These are phyloP conservation scores for Halocynthia aurantium DNA, from an alignment of 23 tunicate species.

Conservation along the genomic window DNA sequence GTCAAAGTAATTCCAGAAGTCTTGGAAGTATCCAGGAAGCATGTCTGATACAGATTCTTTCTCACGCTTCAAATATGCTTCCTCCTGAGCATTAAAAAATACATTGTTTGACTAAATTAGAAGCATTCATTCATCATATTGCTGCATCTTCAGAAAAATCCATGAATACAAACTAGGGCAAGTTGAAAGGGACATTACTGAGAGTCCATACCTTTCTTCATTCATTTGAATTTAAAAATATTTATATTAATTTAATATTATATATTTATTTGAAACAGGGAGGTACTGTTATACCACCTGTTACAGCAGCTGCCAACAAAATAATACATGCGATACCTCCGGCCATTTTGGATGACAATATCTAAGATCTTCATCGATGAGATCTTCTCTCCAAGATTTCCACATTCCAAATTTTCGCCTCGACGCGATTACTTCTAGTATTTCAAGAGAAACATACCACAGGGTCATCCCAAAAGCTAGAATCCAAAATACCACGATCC, in stretches of 20 bases:
- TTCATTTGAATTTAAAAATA: no score
- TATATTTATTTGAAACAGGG: no score
- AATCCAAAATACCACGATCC: conserved; percentile 55
- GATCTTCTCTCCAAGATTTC: conserved; percentile 77
- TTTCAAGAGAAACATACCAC: conserved; percentile 50
- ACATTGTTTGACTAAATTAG: not conserved
- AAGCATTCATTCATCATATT: no score
- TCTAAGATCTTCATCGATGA: conserved; percentile 47
- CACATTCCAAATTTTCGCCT: conserved; percentile 45
- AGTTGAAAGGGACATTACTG: no score
- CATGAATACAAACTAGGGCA: no score
- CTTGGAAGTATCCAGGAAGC: conserved; percentile 67
- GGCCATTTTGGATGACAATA: conserved; percentile 95
- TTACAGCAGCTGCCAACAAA: no score
- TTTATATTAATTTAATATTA: no score
- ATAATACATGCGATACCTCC: conserved; percentile 24
- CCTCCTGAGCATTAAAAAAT: conserved; percentile 42
- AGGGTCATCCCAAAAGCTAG: conserved; percentile 38
- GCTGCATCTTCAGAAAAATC: no score
- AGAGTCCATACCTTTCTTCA: no score
- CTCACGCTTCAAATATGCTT: conserved; percentile 51
- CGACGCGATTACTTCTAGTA: conserved; percentile 49
- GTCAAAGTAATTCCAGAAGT: conserved; percentile 91
- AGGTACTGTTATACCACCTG: no score
- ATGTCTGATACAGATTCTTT: conserved; percentile 44